phyloP scores from a whole-genome alignment of 2,797 vertebrate species.

The Nannoperca australis region DNA sequence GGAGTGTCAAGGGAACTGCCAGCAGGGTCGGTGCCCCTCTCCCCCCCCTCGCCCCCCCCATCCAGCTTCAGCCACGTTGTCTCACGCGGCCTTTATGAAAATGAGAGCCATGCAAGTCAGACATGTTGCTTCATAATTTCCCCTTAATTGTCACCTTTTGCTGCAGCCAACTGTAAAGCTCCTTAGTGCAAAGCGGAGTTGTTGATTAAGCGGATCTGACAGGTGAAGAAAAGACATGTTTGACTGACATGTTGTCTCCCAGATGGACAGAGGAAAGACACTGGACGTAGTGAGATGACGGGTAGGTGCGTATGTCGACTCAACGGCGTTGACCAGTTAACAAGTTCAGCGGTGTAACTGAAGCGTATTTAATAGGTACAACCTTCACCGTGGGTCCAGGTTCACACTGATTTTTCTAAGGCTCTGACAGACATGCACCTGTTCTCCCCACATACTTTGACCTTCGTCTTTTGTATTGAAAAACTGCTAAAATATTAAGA shows the following conservation, averaged over 20 bases:
- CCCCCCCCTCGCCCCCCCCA: not conserved
- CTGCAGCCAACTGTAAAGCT: conserved; percentile 51
- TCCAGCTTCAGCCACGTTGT: conserved; percentile 44
- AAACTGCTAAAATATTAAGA: conserved; percentile 76
- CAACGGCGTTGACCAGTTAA: conserved; percentile 41
- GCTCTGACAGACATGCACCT: conserved; percentile 55
- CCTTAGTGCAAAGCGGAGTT: conserved; percentile 54
- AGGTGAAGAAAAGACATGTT: conserved; percentile 40
- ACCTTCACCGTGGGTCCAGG: conserved; percentile 63
- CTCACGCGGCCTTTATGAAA: conserved; percentile 62
- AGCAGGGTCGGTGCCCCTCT: conserved; percentile 22
- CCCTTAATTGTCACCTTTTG: conserved; percentile 47
- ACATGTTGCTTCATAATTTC: conserved; percentile 60
- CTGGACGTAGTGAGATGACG: not conserved
- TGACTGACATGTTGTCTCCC: conserved; percentile 40
- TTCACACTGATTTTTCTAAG: conserved; percentile 53
- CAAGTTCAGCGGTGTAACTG: conserved; percentile 56
- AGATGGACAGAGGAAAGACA: not conserved
- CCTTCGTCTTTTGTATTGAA: conserved; percentile 47
- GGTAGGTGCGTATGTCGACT: not conserved
- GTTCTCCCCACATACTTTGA: conserved; percentile 42
- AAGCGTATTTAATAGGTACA: conserved; percentile 60
- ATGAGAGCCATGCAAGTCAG: conserved; percentile 53
- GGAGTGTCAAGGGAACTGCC: conserved; percentile 75
- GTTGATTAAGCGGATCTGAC: conserved; percentile 65